Evolutionary conservation across 2,888 invertebrate genomes (phyloP).

Genomic region (Cantharis rufa): DNA sequence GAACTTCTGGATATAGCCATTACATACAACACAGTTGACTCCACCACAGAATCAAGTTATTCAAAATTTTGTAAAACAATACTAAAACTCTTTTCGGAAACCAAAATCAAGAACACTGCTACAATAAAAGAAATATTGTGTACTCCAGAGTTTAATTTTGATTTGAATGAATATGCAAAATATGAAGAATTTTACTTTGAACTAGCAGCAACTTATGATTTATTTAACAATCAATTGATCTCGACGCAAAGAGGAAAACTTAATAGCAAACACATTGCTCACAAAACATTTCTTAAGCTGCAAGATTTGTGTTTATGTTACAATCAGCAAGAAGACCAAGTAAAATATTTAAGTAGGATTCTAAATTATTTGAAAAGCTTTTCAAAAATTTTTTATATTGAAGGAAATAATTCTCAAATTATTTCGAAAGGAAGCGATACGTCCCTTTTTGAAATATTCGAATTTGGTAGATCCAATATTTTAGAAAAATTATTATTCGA

Average conservation of each 20-base stretch:
- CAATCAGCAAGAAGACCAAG: constrained; percentile 41
- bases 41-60: constrained; percentile 37
- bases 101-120: constrained; percentile 35
- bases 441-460: constrained; percentile 60
- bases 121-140: constrained; percentile 43
- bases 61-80: constrained; percentile 44
- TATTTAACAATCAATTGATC: constrained; percentile 15
- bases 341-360: constrained; percentile 60
- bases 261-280: constrained; percentile 60
- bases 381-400: constrained; percentile 55
- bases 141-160: constrained; percentile 40
- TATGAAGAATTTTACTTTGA: constrained; percentile 40
- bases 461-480: constrained; percentile 62
- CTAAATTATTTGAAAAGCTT: constrained; percentile 65
- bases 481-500: constrained; percentile 72
- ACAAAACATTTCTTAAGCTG: constrained; percentile 59
- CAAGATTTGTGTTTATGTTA: constrained; percentile 55
- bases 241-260: constrained; percentile 50
- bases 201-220: constrained; percentile 1
- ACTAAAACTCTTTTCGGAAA: constrained; percentile 38
- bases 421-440: constrained; percentile 48
- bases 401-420: constrained; percentile 47
- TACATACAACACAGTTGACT: constrained; percentile 35
- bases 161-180: constrained; percentile 37
- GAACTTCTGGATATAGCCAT: constrained; percentile 41